Evolutionary conservation across 2,113 vertebrate genomes (phyloP).

Genomic region (Boleophthalmus pectinirostris): DNA sequence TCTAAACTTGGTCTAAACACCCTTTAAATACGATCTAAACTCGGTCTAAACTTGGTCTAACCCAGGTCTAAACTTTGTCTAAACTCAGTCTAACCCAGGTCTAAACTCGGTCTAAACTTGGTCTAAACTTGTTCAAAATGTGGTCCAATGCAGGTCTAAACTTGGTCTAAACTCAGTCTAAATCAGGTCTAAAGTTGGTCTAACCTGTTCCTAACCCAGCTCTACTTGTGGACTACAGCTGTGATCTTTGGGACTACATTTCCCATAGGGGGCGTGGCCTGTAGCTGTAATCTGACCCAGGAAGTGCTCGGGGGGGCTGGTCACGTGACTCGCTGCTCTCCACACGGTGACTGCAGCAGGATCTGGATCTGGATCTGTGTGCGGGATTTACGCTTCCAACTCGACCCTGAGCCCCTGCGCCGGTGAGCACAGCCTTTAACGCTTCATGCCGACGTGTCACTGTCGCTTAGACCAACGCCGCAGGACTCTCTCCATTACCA

Average conservation of each 20-base stretch:
- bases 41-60: not conserved
- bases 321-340: not conserved
- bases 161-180: not conserved
- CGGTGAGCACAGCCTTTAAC: too few relatives aligned
- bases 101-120: not conserved
- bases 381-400: too few relatives aligned
- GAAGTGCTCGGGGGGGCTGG: not conserved
- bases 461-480: too few relatives aligned
- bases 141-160: not conserved
- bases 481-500: too few relatives aligned
- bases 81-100: too few relatives aligned
- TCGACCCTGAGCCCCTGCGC: too few relatives aligned
- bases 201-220: too few relatives aligned
- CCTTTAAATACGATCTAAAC: not conserved
- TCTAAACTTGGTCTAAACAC: not conserved
- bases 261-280: not conserved
- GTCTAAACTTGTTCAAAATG: too few relatives aligned
- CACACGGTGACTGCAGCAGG: not conserved
- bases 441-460: too few relatives aligned
- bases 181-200: not conserved
- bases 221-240: not conserved
- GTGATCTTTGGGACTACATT: not conserved
- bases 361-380: not conserved
- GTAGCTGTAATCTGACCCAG: not conserved
- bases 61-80: not conserved